Conservation (phyloP, 1,140 invertebrate species). For the Bacillus rossius region DNA sequence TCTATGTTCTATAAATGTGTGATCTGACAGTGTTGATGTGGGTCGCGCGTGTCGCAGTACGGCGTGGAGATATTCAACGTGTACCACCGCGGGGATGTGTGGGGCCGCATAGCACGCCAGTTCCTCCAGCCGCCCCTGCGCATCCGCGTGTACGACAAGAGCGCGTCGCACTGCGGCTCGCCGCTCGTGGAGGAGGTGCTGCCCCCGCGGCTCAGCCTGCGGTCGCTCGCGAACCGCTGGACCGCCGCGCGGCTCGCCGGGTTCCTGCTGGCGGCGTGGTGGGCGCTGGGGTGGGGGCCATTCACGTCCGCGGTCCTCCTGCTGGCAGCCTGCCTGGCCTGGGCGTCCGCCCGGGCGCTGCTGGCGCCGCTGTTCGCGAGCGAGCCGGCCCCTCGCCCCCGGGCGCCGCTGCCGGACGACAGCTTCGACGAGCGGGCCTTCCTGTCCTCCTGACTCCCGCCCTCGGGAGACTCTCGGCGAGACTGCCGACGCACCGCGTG, state of each 20-base stretch:
- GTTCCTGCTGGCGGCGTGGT: neutral
- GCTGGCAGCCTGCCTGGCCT: neutral
- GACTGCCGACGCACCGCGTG: no score
- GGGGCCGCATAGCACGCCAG: slow-evolving; percentile 5
- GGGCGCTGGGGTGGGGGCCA: slow-evolving; percentile 1
- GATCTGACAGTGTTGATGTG: neutral
- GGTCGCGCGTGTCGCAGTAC: neutral
- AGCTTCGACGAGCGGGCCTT: no score
- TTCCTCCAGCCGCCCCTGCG: neutral
- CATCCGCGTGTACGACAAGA: slow-evolving; percentile 5
- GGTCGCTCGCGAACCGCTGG: neutral
- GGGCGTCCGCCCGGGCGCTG: neutral
- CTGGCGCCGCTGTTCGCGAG: neutral
- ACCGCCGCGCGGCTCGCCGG: neutral
- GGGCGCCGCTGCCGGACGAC: no score
- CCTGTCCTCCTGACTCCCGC: no score
- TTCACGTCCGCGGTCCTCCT: neutral
- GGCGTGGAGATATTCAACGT: slow-evolving; percentile 2
- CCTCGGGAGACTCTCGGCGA: no score
- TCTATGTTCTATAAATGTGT: no score
- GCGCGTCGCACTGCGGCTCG: no score
- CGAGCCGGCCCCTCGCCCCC: no score
- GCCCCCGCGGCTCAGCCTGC: slow-evolving; percentile 2
- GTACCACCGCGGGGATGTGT: slow-evolving; percentile 2
- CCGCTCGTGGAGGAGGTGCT: neutral